Percentiles rank a stretch among this genome's conserved stretches.
Evolutionary conservation across 2,113 vertebrate genomes (phyloP).

Genomic region (Ptyas mucosa): DNA sequence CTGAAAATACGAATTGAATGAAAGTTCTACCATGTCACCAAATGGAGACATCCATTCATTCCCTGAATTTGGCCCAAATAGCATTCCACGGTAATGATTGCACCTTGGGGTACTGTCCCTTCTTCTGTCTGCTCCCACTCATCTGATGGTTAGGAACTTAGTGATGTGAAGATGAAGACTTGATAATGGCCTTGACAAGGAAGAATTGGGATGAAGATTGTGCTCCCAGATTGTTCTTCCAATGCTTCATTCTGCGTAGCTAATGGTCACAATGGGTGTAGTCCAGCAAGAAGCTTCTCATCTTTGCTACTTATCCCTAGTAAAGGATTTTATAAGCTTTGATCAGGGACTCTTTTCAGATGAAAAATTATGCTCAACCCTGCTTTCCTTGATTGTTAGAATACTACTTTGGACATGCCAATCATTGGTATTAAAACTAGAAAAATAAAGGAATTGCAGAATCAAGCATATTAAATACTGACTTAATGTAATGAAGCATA

Average conservation of each 20-base stretch:
- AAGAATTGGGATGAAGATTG: not conserved
- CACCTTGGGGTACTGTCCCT: not conserved
- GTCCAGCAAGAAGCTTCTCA: not conserved
- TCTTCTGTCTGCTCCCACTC: not conserved
- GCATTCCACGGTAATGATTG: not conserved
- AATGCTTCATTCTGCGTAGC: not conserved
- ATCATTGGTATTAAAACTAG: not conserved
- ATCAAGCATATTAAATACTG: not conserved
- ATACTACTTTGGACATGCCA: not conserved
- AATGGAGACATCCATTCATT: not conserved
- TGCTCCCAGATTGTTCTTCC: not conserved
- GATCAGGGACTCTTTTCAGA: not conserved
- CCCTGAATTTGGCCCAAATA: too few species aligned
- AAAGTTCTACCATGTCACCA: not conserved
- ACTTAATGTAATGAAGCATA: not conserved
- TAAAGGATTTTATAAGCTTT: not conserved
- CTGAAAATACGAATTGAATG: not conserved
- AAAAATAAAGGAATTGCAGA: not conserved
- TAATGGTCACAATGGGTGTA: too few species aligned
- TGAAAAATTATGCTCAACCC: too few species aligned
- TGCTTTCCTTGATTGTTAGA: not conserved
- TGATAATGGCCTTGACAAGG: not conserved
- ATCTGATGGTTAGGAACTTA: not conserved
- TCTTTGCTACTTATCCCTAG: too few species aligned
- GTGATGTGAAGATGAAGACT: not conserved